Percentiles rank a stretch among this genome's conserved stretches.
These are phyloP conservation scores for Archips xylosteana DNA, from an alignment of 2,888 invertebrate genomes.

Conservation along the genomic window DNA sequence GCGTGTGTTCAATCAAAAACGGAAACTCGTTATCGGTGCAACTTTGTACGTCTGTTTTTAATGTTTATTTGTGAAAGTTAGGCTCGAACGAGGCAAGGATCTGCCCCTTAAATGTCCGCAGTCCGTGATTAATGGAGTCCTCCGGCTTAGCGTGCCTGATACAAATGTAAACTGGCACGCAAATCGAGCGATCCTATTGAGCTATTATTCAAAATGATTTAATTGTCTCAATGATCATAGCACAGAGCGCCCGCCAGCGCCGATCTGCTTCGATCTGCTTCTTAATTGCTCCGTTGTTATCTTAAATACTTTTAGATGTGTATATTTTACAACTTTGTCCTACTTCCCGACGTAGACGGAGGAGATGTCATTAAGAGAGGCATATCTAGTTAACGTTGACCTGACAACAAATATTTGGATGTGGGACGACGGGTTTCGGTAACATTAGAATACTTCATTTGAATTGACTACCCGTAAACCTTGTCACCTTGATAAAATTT, in stretches of 20 bases:
- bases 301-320: conserved; percentile 40
- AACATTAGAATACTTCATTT: neutral
- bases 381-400: conserved; percentile 13
- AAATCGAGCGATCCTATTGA: conserved; percentile 19
- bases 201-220: conserved; percentile 28
- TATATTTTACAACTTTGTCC: conserved; percentile 30
- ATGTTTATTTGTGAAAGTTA: conserved; percentile 32
- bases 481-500: no score
- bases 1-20: conserved; percentile 37
- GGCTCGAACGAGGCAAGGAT: neutral
- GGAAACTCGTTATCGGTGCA: conserved; percentile 32
- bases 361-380: conserved; percentile 1
- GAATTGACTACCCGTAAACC: no score
- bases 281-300: conserved; percentile 50
- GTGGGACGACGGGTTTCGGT: neutral
- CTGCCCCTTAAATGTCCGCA: neutral
- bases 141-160: conserved; percentile 18
- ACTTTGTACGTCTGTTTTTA: conserved; percentile 12
- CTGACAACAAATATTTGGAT: conserved; percentile 20
- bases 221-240: conserved; percentile 34
- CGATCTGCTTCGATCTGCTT: conserved; percentile 55
- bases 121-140: neutral
- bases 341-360: conserved; percentile 8
- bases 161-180: conserved; percentile 28
- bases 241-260: conserved; percentile 36